Percentiles rank a stretch among this genome's conserved stretches.
Evolutionary conservation across 1,140 invertebrate species (phyloP).

Genomic region (Oncopeltus fasciatus): DNA sequence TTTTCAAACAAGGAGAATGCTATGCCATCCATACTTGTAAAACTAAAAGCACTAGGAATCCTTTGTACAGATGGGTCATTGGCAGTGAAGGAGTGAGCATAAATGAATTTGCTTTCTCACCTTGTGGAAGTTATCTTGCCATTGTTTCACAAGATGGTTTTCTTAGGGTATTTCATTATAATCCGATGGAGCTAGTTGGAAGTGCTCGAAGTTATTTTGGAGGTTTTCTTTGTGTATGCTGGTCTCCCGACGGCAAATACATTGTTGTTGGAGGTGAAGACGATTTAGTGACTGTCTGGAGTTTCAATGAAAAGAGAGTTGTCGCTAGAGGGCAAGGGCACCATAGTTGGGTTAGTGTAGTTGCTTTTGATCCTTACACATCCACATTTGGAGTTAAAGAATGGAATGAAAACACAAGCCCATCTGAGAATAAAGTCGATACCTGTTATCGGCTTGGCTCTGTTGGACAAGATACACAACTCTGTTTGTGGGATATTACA

Average conservation of each 20-base stretch:
- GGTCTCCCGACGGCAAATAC: constrained; percentile 92
- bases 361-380: constrained; percentile 90
- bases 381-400: constrained; percentile 41
- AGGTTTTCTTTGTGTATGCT: constrained; percentile 87
- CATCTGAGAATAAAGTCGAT: constrained; percentile 37
- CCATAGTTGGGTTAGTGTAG: constrained; percentile 91
- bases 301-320: constrained; percentile 78
- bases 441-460: constrained; percentile 82
- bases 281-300: constrained; percentile 97
- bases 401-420: constrained; percentile 41
- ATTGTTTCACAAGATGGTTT: constrained; percentile 93
- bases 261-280: constrained; percentile 96
- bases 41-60: constrained; percentile 90
- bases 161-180: constrained; percentile 89
- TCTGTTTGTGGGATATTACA: constrained; percentile 97
- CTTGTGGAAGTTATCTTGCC: constrained; percentile 81
- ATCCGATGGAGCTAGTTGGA: constrained; percentile 88
- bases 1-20: constrained; percentile 88
- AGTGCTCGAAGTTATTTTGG: constrained; percentile 92
- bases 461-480: constrained; percentile 93
- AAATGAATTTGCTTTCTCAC: constrained; percentile 96
- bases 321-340: constrained; percentile 89
- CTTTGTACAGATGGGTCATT: constrained; percentile 74
- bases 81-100: constrained; percentile 74
- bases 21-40: constrained; percentile 91